A percentile compares a stretch with the other conserved stretches of the same genome.
Conservation (phyloP, 2,888 invertebrate genomes). For the Heliconius hortense region DNA sequence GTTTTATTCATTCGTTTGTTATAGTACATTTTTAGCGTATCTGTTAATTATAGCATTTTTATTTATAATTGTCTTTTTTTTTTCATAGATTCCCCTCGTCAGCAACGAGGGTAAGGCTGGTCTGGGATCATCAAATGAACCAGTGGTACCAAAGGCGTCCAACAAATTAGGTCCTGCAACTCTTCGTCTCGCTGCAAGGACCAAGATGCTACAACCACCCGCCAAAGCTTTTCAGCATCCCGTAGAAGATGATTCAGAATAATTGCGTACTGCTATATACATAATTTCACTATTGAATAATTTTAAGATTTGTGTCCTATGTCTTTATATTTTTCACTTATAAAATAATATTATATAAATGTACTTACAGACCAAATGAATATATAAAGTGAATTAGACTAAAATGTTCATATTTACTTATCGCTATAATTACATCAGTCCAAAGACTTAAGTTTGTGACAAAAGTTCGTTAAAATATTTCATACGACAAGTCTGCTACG, state of each 20-base stretch:
- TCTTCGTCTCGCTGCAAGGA: slow-evolving; percentile 61
- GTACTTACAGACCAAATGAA: neutral
- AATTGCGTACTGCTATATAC: neutral
- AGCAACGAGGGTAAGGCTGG: slow-evolving; percentile 84
- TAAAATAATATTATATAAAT: neutral
- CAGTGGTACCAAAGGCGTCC: slow-evolving; percentile 39
- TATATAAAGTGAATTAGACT: neutral
- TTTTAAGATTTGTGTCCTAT: neutral
- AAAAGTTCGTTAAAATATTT: slow-evolving; percentile 15
- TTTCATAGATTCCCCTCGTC: slow-evolving; percentile 81
- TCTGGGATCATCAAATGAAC: slow-evolving; percentile 70
- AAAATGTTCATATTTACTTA: slow-evolving; percentile 7
- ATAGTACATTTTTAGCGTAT: neutral
- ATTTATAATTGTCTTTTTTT: neutral
- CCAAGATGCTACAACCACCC: slow-evolving; percentile 70
- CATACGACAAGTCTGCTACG: slow-evolving; percentile 16
- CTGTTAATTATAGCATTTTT: neutral
- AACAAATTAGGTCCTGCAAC: slow-evolving; percentile 62
- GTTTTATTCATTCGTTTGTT: slow-evolving; percentile 21
- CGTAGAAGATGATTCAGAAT: slow-evolving; percentile 61
- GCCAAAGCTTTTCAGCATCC: slow-evolving; percentile 68
- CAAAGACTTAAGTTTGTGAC: slow-evolving; percentile 5
- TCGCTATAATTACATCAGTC: slow-evolving; percentile 10
- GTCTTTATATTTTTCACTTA: neutral
- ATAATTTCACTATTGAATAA: neutral